phyloP scores from a whole-genome alignment of 2,888 invertebrate species.

The Caenorhabditis drosophilae region DNA sequence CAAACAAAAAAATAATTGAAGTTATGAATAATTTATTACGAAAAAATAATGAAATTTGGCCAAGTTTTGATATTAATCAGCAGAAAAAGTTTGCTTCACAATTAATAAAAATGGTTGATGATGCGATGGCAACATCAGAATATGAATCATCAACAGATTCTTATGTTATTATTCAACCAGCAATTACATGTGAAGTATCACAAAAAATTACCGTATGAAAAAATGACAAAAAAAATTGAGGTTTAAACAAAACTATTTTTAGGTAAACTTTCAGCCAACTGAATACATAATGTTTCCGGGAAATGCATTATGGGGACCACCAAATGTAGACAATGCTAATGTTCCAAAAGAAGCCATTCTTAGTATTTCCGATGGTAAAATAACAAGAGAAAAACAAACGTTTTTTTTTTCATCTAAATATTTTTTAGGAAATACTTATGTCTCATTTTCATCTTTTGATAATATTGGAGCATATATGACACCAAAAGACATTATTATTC shows the following conservation, averaged over 20 bases:
- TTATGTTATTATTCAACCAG: conserved; percentile 25
- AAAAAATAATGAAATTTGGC: conserved; percentile 33
- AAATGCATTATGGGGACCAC: conserved; percentile 39
- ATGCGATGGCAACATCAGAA: conserved; percentile 21
- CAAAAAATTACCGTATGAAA: conserved; percentile 16
- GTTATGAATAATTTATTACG: conserved; percentile 35
- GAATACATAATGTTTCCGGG: conserved; percentile 50
- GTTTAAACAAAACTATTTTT: neutral
- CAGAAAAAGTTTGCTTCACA: conserved; percentile 19
- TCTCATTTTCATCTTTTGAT: conserved; percentile 36
- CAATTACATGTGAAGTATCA: conserved; percentile 18
- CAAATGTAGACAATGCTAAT: conserved; percentile 43
- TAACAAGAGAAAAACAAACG: too few relatives aligned
- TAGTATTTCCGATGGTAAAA: conserved; percentile 14
- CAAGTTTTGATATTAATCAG: conserved; percentile 22
- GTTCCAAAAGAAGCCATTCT: conserved; percentile 51
- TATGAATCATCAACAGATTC: conserved; percentile 10
- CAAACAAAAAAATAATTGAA: conserved; percentile 28
- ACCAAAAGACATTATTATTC: conserved; percentile 19
- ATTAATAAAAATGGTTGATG: conserved; percentile 16
- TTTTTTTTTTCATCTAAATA: neutral
- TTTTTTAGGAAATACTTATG: conserved; percentile 19
- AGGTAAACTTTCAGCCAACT: conserved; percentile 11
- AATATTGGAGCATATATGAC: conserved; percentile 26
- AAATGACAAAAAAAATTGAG: neutral